Evolutionary conservation across 2,888 invertebrate species (phyloP).

Genomic region (Polyommatus iphigenia): DNA sequence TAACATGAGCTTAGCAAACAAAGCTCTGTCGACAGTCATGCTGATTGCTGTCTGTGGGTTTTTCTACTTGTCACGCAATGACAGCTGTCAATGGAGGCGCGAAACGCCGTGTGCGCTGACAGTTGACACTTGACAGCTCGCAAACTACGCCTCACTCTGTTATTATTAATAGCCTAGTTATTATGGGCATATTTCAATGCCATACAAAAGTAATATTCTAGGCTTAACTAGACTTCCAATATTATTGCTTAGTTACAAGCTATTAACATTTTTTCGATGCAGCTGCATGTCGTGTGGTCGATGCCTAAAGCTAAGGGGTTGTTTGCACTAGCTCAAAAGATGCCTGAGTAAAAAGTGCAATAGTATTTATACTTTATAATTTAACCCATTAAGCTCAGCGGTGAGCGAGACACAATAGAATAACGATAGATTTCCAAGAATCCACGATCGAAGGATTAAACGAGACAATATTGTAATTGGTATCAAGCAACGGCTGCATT

Average conservation of each 20-base stretch:
- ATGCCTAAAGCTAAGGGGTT: neutral
- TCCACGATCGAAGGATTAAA: no score
- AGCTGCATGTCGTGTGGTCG: conserved; percentile 8
- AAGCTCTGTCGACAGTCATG: neutral
- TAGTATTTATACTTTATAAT: neutral
- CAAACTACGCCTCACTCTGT: conserved; percentile 17
- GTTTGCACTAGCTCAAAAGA: neutral
- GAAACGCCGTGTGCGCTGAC: conserved; percentile 42
- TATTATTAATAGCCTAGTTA: conserved; percentile 11
- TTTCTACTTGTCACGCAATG: conserved; percentile 39
- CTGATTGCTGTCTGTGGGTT: conserved; percentile 24
- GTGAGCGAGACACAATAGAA: no score
- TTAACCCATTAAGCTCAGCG: neutral
- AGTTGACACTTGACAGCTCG: conserved; percentile 18
- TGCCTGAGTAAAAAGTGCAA: neutral
- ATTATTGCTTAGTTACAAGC: neutral
- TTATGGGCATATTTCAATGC: neutral
- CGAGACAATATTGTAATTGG: neutral
- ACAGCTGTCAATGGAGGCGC: conserved; percentile 50
- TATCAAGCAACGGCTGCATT: no score
- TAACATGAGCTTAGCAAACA: conserved; percentile 9
- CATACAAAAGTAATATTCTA: neutral
- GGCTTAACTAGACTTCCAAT: neutral
- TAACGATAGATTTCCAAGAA: no score
- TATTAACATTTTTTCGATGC: neutral